These are phyloP conservation scores for Tinamus major DNA, from an alignment of 2,797 vertebrate genomes.

Conservation along the genomic window DNA sequence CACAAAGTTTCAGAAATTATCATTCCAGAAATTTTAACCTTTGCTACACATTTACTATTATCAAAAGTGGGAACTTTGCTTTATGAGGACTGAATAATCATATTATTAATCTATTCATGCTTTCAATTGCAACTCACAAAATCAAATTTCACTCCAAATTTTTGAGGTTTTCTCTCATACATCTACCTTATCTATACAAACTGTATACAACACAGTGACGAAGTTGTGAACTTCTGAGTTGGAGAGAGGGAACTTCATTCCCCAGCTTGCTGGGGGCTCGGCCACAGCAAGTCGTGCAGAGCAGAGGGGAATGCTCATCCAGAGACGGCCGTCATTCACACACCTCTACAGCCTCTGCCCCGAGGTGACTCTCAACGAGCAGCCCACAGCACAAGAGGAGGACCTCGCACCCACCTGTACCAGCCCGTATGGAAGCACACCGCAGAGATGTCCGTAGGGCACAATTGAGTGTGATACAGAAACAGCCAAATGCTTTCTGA, in stretches of 20 bases:
- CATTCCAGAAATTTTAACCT: conserved; percentile 19
- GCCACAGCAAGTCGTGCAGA: neutral
- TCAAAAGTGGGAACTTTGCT: neutral
- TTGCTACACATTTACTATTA: neutral
- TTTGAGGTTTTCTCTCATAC: neutral
- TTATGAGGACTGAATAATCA: neutral
- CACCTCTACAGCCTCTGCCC: neutral
- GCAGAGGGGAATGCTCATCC: neutral
- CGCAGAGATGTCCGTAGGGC: neutral
- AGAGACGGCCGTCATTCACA: neutral
- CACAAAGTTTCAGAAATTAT: conserved; percentile 37
- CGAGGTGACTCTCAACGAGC: neutral
- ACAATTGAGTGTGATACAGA: neutral
- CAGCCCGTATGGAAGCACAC: neutral
- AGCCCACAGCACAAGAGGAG: neutral
- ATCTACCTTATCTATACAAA: neutral
- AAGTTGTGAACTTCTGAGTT: neutral
- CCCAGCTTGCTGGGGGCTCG: neutral
- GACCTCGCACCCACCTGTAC: neutral
- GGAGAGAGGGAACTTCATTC: neutral
- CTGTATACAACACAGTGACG: neutral
- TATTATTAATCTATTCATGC: neutral
- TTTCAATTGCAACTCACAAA: neutral
- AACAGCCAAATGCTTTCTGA: neutral
- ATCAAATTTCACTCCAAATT: neutral